A percentile compares a stretch with the other conserved stretches of the same genome.
Conservation (phyloP, 2,797 vertebrate genomes). For the Melanotaenia boesemani region DNA sequence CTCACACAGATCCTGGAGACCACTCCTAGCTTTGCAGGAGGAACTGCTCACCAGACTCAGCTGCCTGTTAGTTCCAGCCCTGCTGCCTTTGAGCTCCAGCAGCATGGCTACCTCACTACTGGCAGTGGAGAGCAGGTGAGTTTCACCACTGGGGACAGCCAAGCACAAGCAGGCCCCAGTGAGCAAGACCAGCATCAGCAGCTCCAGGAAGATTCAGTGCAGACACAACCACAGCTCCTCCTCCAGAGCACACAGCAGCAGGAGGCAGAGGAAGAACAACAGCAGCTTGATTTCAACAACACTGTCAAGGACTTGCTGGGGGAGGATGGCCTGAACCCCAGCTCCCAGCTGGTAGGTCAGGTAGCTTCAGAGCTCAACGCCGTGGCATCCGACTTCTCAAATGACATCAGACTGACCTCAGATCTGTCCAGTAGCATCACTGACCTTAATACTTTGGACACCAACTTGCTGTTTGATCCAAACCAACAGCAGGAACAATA, state of each 20-base stretch:
- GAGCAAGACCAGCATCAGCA: slow-evolving; percentile 84
- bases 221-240: slow-evolving; percentile 78
- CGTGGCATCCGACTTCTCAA: slow-evolving; percentile 94
- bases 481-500: slow-evolving; percentile 98
- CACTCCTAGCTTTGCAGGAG: slow-evolving; percentile 84
- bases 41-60: slow-evolving; percentile 85
- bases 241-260: slow-evolving; percentile 83
- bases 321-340: slow-evolving; percentile 93
- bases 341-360: slow-evolving; percentile 95
- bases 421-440: slow-evolving; percentile 99
- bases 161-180: slow-evolving; percentile 92
- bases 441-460: slow-evolving; percentile 97
- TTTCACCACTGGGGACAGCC: slow-evolving; percentile 91
- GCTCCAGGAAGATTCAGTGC: slow-evolving; percentile 73
- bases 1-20: slow-evolving; percentile 99
- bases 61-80: slow-evolving; percentile 89
- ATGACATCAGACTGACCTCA: slow-evolving; percentile 95
- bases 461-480: slow-evolving; percentile 98
- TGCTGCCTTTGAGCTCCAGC: slow-evolving; percentile 95
- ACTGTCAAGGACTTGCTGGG: slow-evolving; percentile 97
- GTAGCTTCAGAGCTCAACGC: slow-evolving; percentile 93
- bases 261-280: slow-evolving; percentile 79
- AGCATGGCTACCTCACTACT: slow-evolving; percentile 94
- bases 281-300: slow-evolving; percentile 95
- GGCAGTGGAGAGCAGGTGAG: slow-evolving; percentile 87